Evolutionary conservation across 2,797 vertebrate species (phyloP).

Genomic region (Pteronotus mesoamericanus): DNA sequence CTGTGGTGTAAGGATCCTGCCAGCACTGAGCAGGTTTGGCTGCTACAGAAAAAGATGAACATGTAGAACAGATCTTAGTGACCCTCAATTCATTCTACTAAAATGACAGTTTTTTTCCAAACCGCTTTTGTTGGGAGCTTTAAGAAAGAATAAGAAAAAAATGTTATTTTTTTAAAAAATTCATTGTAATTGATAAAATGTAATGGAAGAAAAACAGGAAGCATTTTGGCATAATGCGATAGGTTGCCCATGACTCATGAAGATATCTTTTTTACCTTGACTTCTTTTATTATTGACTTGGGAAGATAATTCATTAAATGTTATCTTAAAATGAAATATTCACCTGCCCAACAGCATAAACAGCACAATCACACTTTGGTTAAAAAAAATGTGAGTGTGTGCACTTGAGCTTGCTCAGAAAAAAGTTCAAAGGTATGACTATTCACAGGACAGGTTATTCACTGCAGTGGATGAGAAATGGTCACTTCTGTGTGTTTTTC

Average conservation of each 20-base stretch:
- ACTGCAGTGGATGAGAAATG: not conserved
- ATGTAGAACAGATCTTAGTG: not conserved
- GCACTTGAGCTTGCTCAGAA: not conserved
- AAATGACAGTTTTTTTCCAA: not conserved
- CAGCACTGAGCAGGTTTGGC: not conserved
- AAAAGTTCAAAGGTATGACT: not conserved
- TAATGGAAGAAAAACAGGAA: not conserved
- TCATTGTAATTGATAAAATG: not conserved
- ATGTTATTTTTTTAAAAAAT: not conserved
- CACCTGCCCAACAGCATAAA: not conserved
- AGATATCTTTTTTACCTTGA: not conserved
- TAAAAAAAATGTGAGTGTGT: not conserved
- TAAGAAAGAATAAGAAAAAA: not conserved
- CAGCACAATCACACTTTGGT: not conserved
- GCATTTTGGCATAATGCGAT: not conserved
- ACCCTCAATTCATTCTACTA: not conserved
- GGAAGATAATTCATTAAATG: not conserved
- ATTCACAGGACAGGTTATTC: not conserved
- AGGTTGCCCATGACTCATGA: not conserved
- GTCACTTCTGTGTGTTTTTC: not conserved
- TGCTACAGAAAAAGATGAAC: not conserved
- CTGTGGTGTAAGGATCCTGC: not conserved
- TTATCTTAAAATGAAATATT: not conserved
- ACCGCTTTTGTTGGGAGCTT: not conserved
- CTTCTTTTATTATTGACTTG: not conserved